Evolutionary conservation across 2,113 vertebrate genomes (phyloP), one percentile per base, ranked within the genome.

Genomic region (Grallaria varia): DNA sequence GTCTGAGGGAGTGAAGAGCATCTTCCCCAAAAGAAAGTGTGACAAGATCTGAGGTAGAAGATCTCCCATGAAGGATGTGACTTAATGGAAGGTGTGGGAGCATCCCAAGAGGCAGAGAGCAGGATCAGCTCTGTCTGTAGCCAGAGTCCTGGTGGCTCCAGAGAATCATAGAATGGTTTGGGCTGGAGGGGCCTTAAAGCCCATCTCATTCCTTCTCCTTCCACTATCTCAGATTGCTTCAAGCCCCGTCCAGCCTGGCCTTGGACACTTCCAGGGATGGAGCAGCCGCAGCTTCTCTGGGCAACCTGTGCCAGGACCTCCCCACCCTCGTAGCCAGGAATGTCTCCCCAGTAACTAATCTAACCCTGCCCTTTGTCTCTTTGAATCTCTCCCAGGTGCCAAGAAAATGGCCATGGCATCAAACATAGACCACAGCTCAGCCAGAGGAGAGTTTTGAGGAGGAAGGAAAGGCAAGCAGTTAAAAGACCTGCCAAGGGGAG

Each of bases 141-240:
- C 3, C 1, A 27, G 23, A 49, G 39, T 49, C 55, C 64, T 69
- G 31, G 5, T 20, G 37, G 23, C 28, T 83, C 44, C 45, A 27
- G 14, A 23, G 14, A 40, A 25, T 10, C 20, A 10, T 27, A 40
- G 87, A 62, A 42, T 31, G 1, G 6, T 15, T 76, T 76, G 55
- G 24, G n/a, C 4, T 55, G 39, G 40, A 53, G 55, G 8, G 40
- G 23, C 8, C 17, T 35, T 30, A 59, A 0, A 28, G 23, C 2
- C 4, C 28, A 39, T 68, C 47, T 4, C 1, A 4, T 30, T 0
- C 45, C 37, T 44, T 7, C 5, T 10, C 28, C 40, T 69, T 0
- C 40, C 62, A 31, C 40, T 3, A 0, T 3, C n/a, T 62, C 62
- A 69, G 47, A 2, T 0, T 35, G n/a, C 55, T 60, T n/a, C 55